Conservation (phyloP, 2,888 invertebrate species). For the Spatulosminthurus flaviceps region DNA sequence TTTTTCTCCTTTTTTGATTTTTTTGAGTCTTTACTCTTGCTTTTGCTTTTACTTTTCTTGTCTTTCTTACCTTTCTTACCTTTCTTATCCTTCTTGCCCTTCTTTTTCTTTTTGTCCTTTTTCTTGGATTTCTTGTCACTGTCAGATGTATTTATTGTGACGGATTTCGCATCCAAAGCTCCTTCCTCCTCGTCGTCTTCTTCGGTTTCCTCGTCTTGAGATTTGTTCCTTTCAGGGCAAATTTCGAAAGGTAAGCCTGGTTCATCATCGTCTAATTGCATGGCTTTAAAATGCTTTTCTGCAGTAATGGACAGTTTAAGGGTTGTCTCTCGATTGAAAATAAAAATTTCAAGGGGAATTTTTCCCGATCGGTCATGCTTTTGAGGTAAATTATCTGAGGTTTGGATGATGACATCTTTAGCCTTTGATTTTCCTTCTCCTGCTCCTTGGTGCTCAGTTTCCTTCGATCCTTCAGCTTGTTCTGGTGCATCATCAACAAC, state of each 20-base stretch:
- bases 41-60: conserved; percentile 18
- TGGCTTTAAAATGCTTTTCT: conserved; percentile 9
- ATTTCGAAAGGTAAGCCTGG: neutral
- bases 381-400: neutral
- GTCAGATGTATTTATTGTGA: neutral
- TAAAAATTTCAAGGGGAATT: conserved; percentile 20
- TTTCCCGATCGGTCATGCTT: neutral
- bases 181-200: conserved; percentile 11
- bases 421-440: too few relatives aligned
- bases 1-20: neutral
- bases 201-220: conserved; percentile 21
- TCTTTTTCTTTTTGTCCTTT: neutral
- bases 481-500: neutral
- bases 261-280: neutral
- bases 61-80: conserved; percentile 2
- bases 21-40: neutral
- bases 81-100: neutral
- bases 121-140: neutral
- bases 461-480: neutral
- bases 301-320: neutral
- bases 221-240: neutral
- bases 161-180: neutral
- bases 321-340: conserved; percentile 5
- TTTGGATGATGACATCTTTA: neutral
- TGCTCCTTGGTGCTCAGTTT: neutral